Evolutionary conservation across 2,797 vertebrate species (phyloP).

Genomic region (Sebastes kiyomatsui): DNA sequence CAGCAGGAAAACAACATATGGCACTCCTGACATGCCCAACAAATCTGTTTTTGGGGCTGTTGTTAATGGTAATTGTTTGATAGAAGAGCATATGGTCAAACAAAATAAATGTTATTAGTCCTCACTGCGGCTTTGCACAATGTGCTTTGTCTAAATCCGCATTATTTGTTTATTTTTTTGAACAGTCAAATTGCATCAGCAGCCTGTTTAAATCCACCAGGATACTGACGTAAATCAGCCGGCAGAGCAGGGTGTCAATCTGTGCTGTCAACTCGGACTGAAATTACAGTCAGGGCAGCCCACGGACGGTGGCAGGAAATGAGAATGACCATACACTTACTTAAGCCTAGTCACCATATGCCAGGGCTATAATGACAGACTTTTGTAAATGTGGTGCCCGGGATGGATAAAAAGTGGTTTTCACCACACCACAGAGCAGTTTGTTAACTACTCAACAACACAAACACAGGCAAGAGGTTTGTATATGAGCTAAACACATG

Average conservation of each 20-base stretch:
- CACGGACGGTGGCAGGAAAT: slow-evolving; percentile 55
- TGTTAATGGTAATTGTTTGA: slow-evolving; percentile 52
- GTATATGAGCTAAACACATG: neutral
- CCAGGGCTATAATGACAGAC: slow-evolving; percentile 60
- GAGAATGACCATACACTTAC: slow-evolving; percentile 62
- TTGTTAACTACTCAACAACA: slow-evolving; percentile 33
- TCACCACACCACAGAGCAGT: slow-evolving; percentile 48
- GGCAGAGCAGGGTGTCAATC: slow-evolving; percentile 48
- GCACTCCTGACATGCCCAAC: slow-evolving; percentile 24
- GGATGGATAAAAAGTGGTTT: slow-evolving; percentile 48
- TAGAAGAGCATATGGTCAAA: slow-evolving; percentile 43
- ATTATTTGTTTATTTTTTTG: neutral
- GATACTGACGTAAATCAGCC: slow-evolving; percentile 43
- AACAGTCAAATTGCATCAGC: neutral
- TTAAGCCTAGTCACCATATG: slow-evolving; percentile 71
- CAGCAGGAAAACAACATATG: slow-evolving; percentile 58
- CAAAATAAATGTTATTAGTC: slow-evolving; percentile 17
- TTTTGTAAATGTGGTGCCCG: slow-evolving; percentile 34
- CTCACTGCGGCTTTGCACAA: slow-evolving; percentile 1
- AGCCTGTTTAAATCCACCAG: slow-evolving; percentile 28
- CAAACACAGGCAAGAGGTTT: slow-evolving; percentile 30
- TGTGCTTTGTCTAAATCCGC: neutral
- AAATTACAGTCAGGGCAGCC: slow-evolving; percentile 41
- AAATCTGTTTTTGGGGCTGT: slow-evolving; percentile 43
- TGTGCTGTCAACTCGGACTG: slow-evolving; percentile 20